These are phyloP conservation scores for Oophaga sylvatica DNA, from an alignment of 2,797 vertebrate genomes.

Conservation along the genomic window DNA sequence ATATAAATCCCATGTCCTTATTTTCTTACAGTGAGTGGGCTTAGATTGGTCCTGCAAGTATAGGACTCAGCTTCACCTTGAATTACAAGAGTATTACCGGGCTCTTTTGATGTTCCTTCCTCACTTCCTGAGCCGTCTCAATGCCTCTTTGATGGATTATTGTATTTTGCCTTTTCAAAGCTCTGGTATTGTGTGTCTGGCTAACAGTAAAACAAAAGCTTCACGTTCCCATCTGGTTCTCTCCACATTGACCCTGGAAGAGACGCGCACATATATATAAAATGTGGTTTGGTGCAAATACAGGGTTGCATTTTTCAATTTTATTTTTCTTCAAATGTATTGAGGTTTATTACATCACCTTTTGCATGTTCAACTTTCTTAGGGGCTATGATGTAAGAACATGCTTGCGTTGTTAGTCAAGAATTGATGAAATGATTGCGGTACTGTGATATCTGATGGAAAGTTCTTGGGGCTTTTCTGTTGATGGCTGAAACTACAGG, in stretches of 20 bases:
- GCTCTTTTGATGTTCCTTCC: conserved; percentile 58
- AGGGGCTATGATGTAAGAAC: neutral
- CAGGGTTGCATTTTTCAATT: neutral
- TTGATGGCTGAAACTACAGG: neutral
- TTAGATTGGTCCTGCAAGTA: conserved; percentile 37
- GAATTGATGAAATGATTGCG: neutral
- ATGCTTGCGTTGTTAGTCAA: neutral
- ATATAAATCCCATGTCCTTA: neutral
- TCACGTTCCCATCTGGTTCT: conserved; percentile 54
- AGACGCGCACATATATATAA: neutral
- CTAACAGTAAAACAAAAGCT: conserved; percentile 60
- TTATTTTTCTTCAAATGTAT: neutral
- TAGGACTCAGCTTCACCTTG: conserved; percentile 59
- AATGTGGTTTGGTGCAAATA: neutral
- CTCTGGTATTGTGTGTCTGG: conserved; percentile 55
- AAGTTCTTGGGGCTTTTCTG: neutral
- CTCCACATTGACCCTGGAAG: conserved; percentile 54
- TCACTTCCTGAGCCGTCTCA: conserved; percentile 60
- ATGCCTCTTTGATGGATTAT: conserved; percentile 62
- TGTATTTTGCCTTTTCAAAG: conserved; percentile 62
- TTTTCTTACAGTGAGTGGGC: conserved; percentile 11
- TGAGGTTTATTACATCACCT: neutral
- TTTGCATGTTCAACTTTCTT: neutral
- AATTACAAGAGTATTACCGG: conserved; percentile 58
- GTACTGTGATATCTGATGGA: neutral